Conservation (phyloP, 2,888 invertebrate species). For the Agonum fuliginosum region DNA sequence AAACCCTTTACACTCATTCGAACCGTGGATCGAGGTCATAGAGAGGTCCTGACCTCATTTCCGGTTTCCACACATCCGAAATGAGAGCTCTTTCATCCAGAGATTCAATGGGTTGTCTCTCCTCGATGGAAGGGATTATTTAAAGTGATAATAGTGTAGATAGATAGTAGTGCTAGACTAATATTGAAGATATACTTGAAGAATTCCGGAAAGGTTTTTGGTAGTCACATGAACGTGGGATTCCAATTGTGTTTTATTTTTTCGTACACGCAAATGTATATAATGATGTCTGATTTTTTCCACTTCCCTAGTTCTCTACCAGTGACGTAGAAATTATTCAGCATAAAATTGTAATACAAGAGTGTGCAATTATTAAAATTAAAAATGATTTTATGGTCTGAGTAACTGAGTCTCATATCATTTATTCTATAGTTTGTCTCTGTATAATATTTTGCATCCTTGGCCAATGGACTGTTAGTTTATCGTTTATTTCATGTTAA, state of each 20-base stretch:
- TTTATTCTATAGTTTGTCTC: too few species aligned
- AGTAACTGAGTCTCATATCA: too few species aligned
- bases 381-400: too few species aligned
- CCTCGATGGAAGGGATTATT: background rate
- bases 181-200: background rate
- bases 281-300: background rate
- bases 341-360: too few species aligned
- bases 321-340: background rate
- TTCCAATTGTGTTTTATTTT: background rate
- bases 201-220: background rate
- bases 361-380: too few species aligned
- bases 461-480: too few species aligned
- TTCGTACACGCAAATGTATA: background rate
- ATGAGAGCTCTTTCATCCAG: slow-evolving; percentile 10
- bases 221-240: slow-evolving; percentile 1
- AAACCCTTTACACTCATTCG: slow-evolving; percentile 55
- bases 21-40: slow-evolving; percentile 46
- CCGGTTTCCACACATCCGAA: slow-evolving; percentile 44
- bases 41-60: slow-evolving; percentile 56
- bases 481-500: too few species aligned
- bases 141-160: background rate
- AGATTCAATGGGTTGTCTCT: slow-evolving; percentile 4
- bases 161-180: background rate
- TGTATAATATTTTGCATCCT: too few species aligned
- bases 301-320: background rate